Evolutionary conservation across 2,888 invertebrate species (phyloP).

Genomic region (Dryobotodes eremita): DNA sequence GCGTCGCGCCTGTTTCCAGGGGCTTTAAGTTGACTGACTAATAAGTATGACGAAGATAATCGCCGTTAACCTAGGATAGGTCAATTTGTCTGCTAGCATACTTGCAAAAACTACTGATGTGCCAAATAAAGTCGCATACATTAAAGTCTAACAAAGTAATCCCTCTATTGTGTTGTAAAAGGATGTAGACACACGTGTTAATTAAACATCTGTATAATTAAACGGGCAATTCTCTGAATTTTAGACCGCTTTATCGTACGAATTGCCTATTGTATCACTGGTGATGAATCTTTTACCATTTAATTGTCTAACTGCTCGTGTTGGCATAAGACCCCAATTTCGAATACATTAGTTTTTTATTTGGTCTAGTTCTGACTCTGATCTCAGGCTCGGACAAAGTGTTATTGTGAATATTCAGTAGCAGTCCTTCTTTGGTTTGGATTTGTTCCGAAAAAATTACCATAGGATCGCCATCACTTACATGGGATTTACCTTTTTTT

Average conservation of each 20-base stretch:
- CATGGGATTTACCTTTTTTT: too few relatives aligned
- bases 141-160: not conserved
- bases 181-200: conserved; percentile 32
- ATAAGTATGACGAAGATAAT: not conserved
- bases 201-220: conserved; percentile 34
- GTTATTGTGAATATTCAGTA: not conserved
- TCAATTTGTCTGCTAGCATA: conserved; percentile 13
- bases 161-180: conserved; percentile 33
- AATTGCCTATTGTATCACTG: conserved; percentile 14
- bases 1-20: too few relatives aligned
- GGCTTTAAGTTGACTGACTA: too few relatives aligned
- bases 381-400: not conserved
- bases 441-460: too few relatives aligned
- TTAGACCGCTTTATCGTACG: conserved; percentile 3
- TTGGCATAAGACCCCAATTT: not conserved
- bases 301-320: not conserved
- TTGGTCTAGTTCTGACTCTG: not conserved
- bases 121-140: conserved; percentile 14
- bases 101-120: conserved; percentile 14
- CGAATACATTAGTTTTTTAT: not conserved
- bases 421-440: not conserved
- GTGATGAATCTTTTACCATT: not conserved
- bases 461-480: too few relatives aligned
- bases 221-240: conserved; percentile 24
- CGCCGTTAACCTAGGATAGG: not conserved